A percentile compares a stretch with the other conserved stretches of the same genome.
phyloP scores from a whole-genome alignment of 2,888 invertebrate genomes.

The Ochropacha duplaris region DNA sequence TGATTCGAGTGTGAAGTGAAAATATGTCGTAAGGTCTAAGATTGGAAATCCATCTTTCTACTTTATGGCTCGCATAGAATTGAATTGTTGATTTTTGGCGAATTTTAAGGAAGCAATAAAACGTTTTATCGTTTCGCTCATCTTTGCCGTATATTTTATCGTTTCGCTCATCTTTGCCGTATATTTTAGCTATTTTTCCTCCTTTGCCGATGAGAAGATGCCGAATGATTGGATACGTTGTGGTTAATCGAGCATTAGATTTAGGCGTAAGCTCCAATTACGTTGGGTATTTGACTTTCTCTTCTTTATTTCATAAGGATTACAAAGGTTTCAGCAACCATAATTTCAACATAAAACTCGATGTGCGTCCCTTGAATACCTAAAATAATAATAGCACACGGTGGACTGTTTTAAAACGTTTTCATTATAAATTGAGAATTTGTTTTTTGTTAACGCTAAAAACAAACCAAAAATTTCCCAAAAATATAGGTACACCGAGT shows the following conservation, averaged over 20 bases:
- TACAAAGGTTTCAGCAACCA: too few relatives aligned
- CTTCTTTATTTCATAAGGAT: too few relatives aligned
- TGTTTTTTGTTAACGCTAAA: background rate
- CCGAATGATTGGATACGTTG: background rate
- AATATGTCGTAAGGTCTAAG: slow-evolving; percentile 26
- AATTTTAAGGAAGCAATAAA: slow-evolving; percentile 68
- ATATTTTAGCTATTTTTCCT: slow-evolving; percentile 30
- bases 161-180: slow-evolving; percentile 24
- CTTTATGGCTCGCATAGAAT: slow-evolving; percentile 66
- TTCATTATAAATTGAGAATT: background rate
- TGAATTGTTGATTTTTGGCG: slow-evolving; percentile 72
- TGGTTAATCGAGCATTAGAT: slow-evolving; percentile 15
- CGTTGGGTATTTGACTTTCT: background rate
- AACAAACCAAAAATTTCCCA: background rate
- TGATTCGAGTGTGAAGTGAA: background rate
- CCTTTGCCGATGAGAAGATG: slow-evolving; percentile 9
- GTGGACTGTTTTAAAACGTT: too few relatives aligned
- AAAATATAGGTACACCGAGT: background rate
- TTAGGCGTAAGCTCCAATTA: background rate
- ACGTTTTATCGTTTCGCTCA: slow-evolving; percentile 50
- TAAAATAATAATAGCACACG: too few relatives aligned
- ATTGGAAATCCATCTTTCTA: slow-evolving; percentile 61
- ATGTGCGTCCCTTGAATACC: too few relatives aligned
- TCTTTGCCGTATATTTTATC: slow-evolving; percentile 25
- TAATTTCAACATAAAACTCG: too few relatives aligned